Evolutionary conservation across 2,797 vertebrate species (phyloP).

Genomic region (Paguma larvata): DNA sequence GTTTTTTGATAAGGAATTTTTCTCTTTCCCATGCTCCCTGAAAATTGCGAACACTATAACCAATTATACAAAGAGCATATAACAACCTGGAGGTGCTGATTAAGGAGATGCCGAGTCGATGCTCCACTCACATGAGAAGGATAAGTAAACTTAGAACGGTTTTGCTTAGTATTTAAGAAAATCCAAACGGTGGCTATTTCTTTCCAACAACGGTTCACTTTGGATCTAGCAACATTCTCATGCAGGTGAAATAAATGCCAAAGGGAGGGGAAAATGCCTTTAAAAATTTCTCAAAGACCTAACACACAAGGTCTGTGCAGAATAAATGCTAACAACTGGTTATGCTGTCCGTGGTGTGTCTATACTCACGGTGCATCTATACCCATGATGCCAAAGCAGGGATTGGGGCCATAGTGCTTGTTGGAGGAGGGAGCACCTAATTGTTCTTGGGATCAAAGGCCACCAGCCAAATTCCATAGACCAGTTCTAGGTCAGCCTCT

Average conservation of each 20-base stretch:
- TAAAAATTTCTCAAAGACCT: not conserved
- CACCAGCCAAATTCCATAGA: not conserved
- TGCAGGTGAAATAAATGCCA: not conserved
- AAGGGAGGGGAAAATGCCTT: not conserved
- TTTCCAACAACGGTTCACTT: not conserved
- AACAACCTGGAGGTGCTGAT: not conserved
- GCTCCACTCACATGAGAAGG: not conserved
- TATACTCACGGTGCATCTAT: not conserved
- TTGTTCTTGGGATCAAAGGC: not conserved
- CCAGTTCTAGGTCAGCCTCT: not conserved
- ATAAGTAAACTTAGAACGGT: not conserved
- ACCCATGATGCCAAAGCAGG: not conserved
- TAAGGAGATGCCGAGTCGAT: not conserved
- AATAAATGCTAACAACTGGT: not conserved
- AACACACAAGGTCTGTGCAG: not conserved
- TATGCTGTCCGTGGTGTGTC: not conserved
- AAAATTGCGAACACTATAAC: constrained; percentile 87
- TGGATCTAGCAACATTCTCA: not conserved
- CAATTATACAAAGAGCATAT: constrained; percentile 89
- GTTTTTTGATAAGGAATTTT: constrained; percentile 85
- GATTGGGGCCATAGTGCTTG: not conserved
- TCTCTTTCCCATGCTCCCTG: constrained; percentile 89
- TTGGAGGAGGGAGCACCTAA: not conserved
- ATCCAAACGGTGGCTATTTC: not conserved
- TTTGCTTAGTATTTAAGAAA: not conserved